These are phyloP conservation scores for Indicator indicator DNA, from an alignment of 2,113 vertebrate species.

Conservation along the genomic window DNA sequence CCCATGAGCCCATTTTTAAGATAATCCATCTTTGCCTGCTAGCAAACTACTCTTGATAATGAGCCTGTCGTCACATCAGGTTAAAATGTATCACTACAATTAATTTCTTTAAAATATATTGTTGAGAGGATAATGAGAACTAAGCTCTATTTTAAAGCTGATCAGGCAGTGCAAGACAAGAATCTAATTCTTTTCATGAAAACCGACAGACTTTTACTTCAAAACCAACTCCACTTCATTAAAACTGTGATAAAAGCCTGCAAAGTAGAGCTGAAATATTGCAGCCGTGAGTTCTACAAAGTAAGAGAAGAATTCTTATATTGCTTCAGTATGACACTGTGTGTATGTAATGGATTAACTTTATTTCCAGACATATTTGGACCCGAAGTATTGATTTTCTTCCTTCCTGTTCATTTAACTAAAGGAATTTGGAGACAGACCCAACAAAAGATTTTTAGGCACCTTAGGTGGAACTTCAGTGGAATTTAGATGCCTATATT, in stretches of 20 bases:
- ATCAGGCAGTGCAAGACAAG: constrained; percentile 2
- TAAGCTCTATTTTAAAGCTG: constrained; percentile 52
- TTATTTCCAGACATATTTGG: constrained; percentile 53
- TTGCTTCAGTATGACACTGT: constrained; percentile 66
- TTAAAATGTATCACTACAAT: constrained; percentile 72
- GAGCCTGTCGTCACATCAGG: constrained; percentile 64
- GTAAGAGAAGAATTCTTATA: constrained; percentile 53
- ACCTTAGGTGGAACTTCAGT: not conserved
- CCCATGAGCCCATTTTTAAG: constrained; percentile 29
- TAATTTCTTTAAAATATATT: constrained; percentile 69
- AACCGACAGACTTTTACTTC: constrained; percentile 65
- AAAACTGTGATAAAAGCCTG: constrained; percentile 67
- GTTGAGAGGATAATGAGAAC: constrained; percentile 68
- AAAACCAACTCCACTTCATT: constrained; percentile 70
- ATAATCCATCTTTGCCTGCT: constrained; percentile 64
- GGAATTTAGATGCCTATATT: not conserved
- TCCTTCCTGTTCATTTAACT: constrained; percentile 6
- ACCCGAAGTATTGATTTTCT: constrained; percentile 64
- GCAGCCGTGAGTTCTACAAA: constrained; percentile 57
- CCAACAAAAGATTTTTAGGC: not conserved
- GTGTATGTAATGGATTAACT: constrained; percentile 57
- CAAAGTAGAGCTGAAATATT: constrained; percentile 51
- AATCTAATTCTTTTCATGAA: constrained; percentile 72
- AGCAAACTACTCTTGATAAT: constrained; percentile 64
- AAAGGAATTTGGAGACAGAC: not conserved